Percentiles rank a stretch among this genome's conserved stretches.
Conservation (phyloP, 2,113 vertebrate genomes). For the Leucopsar rothschildi region DNA sequence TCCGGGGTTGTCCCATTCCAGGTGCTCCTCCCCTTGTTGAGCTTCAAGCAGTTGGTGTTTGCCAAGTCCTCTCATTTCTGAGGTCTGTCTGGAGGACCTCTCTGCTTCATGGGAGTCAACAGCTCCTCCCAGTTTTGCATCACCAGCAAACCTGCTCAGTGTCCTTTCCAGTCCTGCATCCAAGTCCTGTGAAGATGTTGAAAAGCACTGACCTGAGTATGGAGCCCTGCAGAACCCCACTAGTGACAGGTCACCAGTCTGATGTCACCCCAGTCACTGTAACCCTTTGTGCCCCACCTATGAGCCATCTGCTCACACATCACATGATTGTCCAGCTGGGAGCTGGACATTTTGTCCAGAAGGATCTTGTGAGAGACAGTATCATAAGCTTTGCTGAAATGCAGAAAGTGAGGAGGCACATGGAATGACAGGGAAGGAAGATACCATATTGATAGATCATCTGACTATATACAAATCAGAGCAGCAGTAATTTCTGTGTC, state of each 20-base stretch:
- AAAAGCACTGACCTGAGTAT: accelerated
- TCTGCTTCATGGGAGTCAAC: not conserved
- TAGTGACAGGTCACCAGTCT: not conserved
- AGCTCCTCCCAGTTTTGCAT: not conserved
- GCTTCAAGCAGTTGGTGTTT: not conserved
- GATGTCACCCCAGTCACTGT: not conserved
- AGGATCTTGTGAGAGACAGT: not conserved
- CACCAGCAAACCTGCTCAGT: accelerated
- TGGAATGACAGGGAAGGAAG: not conserved
- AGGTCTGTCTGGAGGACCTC: not conserved
- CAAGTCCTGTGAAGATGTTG: not conserved
- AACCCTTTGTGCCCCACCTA: not conserved
- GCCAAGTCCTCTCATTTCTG: not conserved
- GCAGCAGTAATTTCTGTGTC: not conserved
- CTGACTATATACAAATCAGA: not conserved
- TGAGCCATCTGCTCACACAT: not conserved
- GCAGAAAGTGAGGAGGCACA: not conserved
- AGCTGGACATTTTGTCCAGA: not conserved
- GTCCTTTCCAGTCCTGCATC: accelerated
- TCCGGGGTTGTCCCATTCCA: not conserved
- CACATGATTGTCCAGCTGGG: not conserved
- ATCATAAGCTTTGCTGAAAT: not conserved
- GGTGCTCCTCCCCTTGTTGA: too few species aligned
- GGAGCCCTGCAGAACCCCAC: not conserved
- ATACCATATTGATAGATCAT: not conserved